Evolutionary conservation across 2,113 vertebrate genomes (phyloP).

Genomic region (Varanus salvator): DNA sequence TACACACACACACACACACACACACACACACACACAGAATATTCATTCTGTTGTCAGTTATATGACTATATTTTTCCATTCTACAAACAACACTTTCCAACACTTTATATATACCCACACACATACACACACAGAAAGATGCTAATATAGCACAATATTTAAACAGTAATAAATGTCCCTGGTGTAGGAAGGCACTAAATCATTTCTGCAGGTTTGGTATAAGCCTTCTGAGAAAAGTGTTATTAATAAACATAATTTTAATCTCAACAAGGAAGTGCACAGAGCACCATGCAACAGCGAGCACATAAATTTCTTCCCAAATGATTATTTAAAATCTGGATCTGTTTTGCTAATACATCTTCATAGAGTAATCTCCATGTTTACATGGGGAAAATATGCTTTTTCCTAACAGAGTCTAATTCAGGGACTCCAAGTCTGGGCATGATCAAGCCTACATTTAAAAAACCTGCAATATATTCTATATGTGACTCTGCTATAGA

Average conservation of each 20-base stretch:
- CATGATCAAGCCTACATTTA: neutral
- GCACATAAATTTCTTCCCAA: slow-evolving; percentile 73
- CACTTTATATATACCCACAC: neutral
- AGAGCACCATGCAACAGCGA: slow-evolving; percentile 72
- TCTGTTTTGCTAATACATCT: slow-evolving; percentile 60
- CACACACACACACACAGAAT: neutral
- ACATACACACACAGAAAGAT: neutral
- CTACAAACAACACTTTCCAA: slow-evolving; percentile 3
- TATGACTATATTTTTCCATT: slow-evolving; percentile 4
- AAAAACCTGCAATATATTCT: neutral
- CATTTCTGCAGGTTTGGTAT: slow-evolving; percentile 50
- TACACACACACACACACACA: neutral
- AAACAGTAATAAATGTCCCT: slow-evolving; percentile 15
- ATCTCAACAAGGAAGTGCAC: slow-evolving; percentile 72
- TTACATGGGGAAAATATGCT: slow-evolving; percentile 58
- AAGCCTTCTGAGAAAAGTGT: slow-evolving; percentile 58
- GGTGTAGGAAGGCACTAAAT: slow-evolving; percentile 53
- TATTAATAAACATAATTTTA: slow-evolving; percentile 77
- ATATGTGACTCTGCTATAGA: neutral
- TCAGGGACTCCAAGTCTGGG: neutral
- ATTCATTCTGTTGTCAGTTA: neutral
- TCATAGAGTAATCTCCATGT: slow-evolving; percentile 68
- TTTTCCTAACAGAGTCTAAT: slow-evolving; percentile 22
- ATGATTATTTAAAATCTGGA: slow-evolving; percentile 78
- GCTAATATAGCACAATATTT: slow-evolving; percentile 37